Percentiles rank a stretch among this genome's conserved stretches.
Evolutionary conservation across 1,140 invertebrate genomes (phyloP).

Genomic region (Aphaenogaster floridana): DNA sequence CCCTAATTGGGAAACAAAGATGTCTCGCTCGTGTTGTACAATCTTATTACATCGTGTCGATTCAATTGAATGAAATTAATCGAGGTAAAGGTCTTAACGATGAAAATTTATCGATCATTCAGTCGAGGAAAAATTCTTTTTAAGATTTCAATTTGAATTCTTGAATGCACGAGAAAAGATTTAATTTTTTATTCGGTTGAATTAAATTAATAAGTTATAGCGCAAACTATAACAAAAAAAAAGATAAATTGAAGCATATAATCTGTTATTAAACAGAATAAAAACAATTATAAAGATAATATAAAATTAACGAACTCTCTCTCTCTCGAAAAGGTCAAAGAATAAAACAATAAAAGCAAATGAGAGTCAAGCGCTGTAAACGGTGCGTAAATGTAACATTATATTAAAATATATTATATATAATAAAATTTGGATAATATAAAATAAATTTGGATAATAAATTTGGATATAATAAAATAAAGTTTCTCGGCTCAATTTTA

Average conservation of each 20-base stretch:
- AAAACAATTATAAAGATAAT: no score
- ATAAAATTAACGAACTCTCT: no score
- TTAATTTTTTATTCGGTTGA: not conserved
- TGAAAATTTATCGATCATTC: not conserved
- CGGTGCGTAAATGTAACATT: no score
- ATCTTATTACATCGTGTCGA: constrained; percentile 38
- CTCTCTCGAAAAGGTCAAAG: no score
- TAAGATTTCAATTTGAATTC: not conserved
- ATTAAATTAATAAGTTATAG: not conserved
- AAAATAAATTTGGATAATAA: no score
- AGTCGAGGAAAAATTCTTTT: not conserved
- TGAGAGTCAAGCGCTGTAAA: no score
- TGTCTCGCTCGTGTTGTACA: constrained; percentile 24
- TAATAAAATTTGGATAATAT: no score
- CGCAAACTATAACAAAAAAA: not conserved
- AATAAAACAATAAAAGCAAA: no score
- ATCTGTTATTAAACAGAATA: no score
- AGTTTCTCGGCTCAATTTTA: no score
- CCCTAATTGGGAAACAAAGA: constrained; percentile 41
- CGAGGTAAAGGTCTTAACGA: not conserved
- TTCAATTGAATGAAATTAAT: constrained; percentile 25
- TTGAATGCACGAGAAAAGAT: not conserved
- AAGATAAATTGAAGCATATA: not conserved
- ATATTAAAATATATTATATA: no score
- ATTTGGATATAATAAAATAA: no score